A percentile compares a stretch with the other conserved stretches of the same genome.
Conservation (phyloP, 2,888 invertebrate genomes). For the Tipula confusa region DNA sequence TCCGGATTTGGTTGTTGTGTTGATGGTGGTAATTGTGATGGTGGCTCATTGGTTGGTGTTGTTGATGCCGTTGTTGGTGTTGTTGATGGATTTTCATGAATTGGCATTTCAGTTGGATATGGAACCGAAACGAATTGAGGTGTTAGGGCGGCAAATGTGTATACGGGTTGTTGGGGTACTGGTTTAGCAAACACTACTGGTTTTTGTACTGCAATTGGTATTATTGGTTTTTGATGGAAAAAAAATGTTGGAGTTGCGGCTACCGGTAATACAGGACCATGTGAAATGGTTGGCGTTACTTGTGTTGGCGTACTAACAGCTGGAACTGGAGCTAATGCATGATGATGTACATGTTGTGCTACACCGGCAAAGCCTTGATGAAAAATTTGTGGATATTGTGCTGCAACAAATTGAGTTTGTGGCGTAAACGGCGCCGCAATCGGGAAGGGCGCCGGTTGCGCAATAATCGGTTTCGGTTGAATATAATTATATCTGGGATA, state of each 20-base stretch:
- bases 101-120: background rate
- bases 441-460: background rate
- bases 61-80: background rate
- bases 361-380: background rate
- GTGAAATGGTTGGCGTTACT: background rate
- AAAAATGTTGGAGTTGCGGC: background rate
- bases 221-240: background rate
- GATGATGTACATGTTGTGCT: background rate
- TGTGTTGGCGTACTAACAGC: background rate
- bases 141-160: background rate
- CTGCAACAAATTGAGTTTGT: background rate
- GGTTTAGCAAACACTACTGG: background rate
- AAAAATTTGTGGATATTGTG: background rate
- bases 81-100: background rate
- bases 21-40: background rate
- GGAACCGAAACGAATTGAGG: background rate
- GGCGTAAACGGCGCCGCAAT: conserved; percentile 4
- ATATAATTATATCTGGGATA: conserved; percentile 8
- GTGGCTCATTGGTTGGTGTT: background rate
- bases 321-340: background rate
- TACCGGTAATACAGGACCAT: background rate
- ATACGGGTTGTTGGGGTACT: background rate
- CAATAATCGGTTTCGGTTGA: conserved; percentile 3
- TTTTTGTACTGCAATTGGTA: background rate
- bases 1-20: conserved; percentile 20